A percentile compares a stretch with the other conserved stretches of the same genome.
These are phyloP conservation scores for Sminthopsis crassicaudata DNA, from an alignment of 2,113 vertebrate genomes.

Conservation along the genomic window DNA sequence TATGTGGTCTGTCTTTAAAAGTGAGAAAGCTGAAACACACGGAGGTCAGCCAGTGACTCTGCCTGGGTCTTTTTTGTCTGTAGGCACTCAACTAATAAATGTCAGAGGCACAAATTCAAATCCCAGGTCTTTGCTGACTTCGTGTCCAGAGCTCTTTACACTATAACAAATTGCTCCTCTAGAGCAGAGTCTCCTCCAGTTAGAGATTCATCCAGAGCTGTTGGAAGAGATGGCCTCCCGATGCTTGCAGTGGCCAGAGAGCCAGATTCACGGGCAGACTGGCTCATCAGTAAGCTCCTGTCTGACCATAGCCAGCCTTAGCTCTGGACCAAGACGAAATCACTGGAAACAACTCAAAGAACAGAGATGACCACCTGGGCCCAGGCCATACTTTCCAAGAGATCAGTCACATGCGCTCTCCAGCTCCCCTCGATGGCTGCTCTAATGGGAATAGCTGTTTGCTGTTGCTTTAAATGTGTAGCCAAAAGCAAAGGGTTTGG, in stretches of 20 bases:
- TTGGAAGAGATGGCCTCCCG: not conserved
- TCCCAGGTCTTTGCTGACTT: not conserved
- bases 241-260: not conserved
- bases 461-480: not conserved
- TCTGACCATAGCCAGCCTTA: not conserved
- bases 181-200: not conserved
- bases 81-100: not conserved
- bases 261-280: not conserved
- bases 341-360: not conserved
- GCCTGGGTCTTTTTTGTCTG: not conserved
- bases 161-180: not conserved
- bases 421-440: not conserved
- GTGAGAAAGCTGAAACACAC: not conserved
- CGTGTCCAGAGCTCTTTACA: not conserved
- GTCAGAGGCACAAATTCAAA: not conserved
- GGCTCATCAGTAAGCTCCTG: not conserved
- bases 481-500: not conserved
- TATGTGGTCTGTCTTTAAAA: not conserved
- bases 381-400: not conserved
- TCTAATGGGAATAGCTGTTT: not conserved
- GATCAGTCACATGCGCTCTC: not conserved
- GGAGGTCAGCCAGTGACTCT: not conserved
- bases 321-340: not conserved
- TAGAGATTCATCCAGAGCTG: not conserved
- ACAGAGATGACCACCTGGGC: not conserved